Conservation (phyloP, 1,140 invertebrate genomes). For the Pogonus chalceus region DNA sequence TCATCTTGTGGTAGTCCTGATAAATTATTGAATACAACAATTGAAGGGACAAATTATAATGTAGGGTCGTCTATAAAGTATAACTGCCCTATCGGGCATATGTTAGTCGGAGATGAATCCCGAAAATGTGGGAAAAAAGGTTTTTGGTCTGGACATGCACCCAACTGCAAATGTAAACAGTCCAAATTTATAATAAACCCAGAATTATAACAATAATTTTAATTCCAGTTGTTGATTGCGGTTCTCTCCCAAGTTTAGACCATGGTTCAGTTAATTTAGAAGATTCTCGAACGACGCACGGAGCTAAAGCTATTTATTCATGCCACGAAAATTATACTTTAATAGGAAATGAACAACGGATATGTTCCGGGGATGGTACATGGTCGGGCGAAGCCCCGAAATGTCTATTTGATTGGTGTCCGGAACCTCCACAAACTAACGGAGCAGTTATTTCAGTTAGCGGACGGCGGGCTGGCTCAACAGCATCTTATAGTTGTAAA, state of each 20-base stretch:
- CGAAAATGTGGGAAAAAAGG: conserved; percentile 62
- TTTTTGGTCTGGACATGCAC: conserved; percentile 69
- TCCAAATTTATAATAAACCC: neutral
- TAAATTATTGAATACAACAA: conserved; percentile 71
- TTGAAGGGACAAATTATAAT: conserved; percentile 56
- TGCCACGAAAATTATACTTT: conserved; percentile 80
- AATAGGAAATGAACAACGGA: conserved; percentile 60
- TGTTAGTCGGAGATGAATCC: conserved; percentile 59
- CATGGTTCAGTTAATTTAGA: conserved; percentile 61
- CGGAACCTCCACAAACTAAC: conserved; percentile 60
- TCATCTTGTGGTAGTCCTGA: conserved; percentile 78
- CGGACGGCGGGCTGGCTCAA: conserved; percentile 64
- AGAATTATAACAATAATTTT: conserved; percentile 2
- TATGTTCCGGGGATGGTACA: conserved; percentile 63
- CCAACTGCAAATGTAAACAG: conserved; percentile 75
- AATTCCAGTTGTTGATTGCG: conserved; percentile 71
- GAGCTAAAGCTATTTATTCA: conserved; percentile 60
- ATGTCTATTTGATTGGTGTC: conserved; percentile 79
- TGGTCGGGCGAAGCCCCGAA: conserved; percentile 73
- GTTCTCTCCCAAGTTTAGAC: conserved; percentile 52
- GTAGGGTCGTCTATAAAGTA: conserved; percentile 65
- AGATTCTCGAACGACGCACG: conserved; percentile 63
- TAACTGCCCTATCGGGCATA: conserved; percentile 71
- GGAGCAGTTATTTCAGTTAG: conserved; percentile 59
- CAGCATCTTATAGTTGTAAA: conserved; percentile 69